Evolutionary conservation across 2,113 vertebrate species (phyloP).

Genomic region (Tenebrosternarchus preto): DNA sequence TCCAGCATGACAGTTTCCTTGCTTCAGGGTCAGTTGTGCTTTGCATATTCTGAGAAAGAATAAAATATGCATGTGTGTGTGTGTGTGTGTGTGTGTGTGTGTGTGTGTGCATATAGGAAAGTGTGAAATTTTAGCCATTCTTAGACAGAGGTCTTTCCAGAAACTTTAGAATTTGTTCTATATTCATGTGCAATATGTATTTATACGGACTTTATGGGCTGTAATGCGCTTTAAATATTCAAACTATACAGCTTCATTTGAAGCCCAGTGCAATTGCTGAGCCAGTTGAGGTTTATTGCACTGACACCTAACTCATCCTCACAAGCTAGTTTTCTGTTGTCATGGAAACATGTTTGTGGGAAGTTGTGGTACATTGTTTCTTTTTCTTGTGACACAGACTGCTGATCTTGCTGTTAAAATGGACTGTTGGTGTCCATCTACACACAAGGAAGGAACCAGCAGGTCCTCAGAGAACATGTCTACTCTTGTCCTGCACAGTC

Average conservation of each 20-base stretch:
- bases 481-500: too few species aligned
- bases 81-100: too few species aligned
- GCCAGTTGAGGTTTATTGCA: not conserved
- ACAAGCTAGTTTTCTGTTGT: conserved; percentile 10
- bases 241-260: not conserved
- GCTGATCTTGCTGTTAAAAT: not conserved
- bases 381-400: not conserved
- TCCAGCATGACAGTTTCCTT: too few species aligned
- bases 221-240: not conserved
- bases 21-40: too few species aligned
- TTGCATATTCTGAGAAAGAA: too few species aligned
- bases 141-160: too few species aligned
- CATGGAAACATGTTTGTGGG: conserved; percentile 14
- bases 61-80: too few species aligned
- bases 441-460: not conserved
- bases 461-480: not conserved
- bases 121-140: too few species aligned
- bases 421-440: not conserved
- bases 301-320: not conserved
- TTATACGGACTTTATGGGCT: not conserved
- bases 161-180: too few species aligned
- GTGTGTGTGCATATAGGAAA: too few species aligned
- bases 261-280: not conserved
- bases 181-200: not conserved
- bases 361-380: conserved; percentile 10